Percentiles rank a stretch among this genome's conserved stretches.
Conservation (phyloP, 35 echinoderm and acorn worm species). For the Apostichopus californicus region DNA sequence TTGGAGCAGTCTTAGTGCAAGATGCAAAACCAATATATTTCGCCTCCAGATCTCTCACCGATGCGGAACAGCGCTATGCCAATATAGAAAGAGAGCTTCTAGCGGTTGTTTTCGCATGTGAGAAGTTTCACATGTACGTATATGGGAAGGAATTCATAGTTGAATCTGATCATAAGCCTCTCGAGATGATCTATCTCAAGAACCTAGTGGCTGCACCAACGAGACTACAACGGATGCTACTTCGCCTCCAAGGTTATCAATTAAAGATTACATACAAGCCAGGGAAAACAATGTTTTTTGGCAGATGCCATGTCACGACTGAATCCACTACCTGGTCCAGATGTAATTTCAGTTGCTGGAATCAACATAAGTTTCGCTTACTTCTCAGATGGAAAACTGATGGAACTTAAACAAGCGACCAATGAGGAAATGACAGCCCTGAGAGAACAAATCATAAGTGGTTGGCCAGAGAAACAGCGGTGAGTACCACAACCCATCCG, state of each 20-base stretch:
- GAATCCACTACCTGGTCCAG: neutral
- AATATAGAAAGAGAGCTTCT: conserved; percentile 51
- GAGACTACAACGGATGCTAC: conserved; percentile 58
- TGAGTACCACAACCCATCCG: neutral
- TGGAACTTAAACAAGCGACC: conserved; percentile 28
- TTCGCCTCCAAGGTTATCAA: conserved; percentile 65
- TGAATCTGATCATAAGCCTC: conserved; percentile 64
- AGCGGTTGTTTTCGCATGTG: conserved; percentile 49
- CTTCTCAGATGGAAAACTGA: conserved; percentile 28
- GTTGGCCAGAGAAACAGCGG: conserved; percentile 38
- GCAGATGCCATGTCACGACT: conserved; percentile 64
- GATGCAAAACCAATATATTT: conserved; percentile 42
- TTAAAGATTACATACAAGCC: conserved; percentile 66
- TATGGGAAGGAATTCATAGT: conserved; percentile 54
- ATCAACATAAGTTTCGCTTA: conserved; percentile 20
- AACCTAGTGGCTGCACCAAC: conserved; percentile 33
- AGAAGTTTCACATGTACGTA: conserved; percentile 42
- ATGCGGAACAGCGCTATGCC: conserved; percentile 50
- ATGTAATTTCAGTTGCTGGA: neutral
- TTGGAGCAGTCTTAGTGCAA: conserved; percentile 56
- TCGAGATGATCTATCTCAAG: conserved; percentile 56
- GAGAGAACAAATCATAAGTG: conserved; percentile 20
- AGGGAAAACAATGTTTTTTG: conserved; percentile 58
- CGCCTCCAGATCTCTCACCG: conserved; percentile 55
- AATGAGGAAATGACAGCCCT: conserved; percentile 9